Conservation (phyloP, 2,113 vertebrate genomes). For the Carollia perspicillata region DNA sequence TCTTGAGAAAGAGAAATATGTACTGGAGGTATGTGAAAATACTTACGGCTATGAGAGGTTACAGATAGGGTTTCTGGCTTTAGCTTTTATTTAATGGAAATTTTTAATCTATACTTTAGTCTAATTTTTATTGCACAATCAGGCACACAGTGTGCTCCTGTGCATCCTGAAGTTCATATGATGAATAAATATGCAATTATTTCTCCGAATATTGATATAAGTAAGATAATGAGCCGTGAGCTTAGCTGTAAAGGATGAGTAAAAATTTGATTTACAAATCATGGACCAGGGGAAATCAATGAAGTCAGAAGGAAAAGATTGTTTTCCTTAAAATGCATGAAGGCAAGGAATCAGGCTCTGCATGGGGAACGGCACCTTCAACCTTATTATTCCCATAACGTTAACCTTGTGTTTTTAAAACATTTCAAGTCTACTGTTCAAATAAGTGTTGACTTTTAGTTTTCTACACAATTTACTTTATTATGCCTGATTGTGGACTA, state of each 20-base stretch:
- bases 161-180: background rate
- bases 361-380: background rate
- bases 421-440: background rate
- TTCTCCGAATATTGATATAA: background rate
- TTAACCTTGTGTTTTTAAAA: background rate
- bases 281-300: background rate
- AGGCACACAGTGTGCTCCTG: background rate
- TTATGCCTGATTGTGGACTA: background rate
- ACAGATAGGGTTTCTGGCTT: background rate
- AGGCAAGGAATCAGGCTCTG: background rate
- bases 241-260: background rate
- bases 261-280: background rate
- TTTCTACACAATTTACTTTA: background rate
- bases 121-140: background rate
- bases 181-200: background rate
- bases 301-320: background rate
- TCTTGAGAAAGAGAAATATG: background rate
- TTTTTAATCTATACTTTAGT: background rate
- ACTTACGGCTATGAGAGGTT: background rate
- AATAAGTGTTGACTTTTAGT: background rate
- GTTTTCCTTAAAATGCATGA: background rate
- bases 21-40: background rate
- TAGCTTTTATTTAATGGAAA: background rate
- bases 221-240: background rate
- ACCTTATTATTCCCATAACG: background rate